Evolutionary conservation across 2,797 vertebrate species (phyloP), one percentile per base, ranked within the genome.

Genomic region (Gephyroberyx darwinii): DNA sequence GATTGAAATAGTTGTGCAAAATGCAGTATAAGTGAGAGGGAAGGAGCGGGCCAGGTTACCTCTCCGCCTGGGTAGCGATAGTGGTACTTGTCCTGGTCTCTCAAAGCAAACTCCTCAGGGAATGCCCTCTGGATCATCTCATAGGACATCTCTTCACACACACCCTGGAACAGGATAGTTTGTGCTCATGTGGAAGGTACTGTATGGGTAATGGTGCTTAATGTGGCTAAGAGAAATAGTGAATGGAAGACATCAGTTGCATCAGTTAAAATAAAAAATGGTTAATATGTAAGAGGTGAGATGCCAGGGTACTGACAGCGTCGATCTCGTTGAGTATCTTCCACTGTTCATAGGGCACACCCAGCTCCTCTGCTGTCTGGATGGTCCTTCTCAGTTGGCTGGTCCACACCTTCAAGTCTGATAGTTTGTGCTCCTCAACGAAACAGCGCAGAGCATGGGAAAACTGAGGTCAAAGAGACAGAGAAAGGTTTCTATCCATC

Each of bases 61-160:
- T 99, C 98, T 84, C 98, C 98, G 74, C 97, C 96, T 41, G 96
- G 98, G n/a, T 99, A 99, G 20, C 98, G 96, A 66, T 99, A 99
- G 33, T 98, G 95, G 7, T 97, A 99, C 51, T 99, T 99, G 86
- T 99, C 97, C 86, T 98, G 96, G 88, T 99, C 97, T 76, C 98
- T 95, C 87, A 98, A 84, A 3, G 96, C 95, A 89, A 98, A 99
- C 84, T 99, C 98, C 0, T 98, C 97, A 0, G 97, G 97, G 50
- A 96, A 96, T 33, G 92, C 92, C 54, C 92, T 92, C 83, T 98
- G 93, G 16, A 99, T 98, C 92, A 97, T 96, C 2, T 94, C 93
- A 0, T 99, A 99, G 8, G 94, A 96, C 97, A 99, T 98, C 86
- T 99, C 98, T 85, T 99, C 98, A 80, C 97, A 99, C 6, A 99